These are phyloP conservation scores for Pocillopora grandis DNA, from an alignment of 92 coral and sea anemone genomes.

Conservation along the genomic window DNA sequence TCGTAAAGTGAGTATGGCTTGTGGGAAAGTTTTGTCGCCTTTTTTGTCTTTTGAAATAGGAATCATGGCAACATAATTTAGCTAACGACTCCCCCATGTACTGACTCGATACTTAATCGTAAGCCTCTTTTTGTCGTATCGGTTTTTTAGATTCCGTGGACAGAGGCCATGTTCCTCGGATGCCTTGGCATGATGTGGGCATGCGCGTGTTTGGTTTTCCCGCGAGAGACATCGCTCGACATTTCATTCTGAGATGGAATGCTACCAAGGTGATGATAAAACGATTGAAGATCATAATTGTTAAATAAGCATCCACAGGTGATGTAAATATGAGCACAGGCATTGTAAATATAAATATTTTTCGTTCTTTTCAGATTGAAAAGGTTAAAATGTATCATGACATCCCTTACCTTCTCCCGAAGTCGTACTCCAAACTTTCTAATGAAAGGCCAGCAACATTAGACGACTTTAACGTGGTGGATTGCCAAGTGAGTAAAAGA, in stretches of 20 bases:
- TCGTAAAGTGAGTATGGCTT: too few relatives aligned
- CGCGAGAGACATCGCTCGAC: slow-evolving; percentile 92
- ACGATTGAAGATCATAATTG: not conserved
- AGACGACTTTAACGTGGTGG: slow-evolving; percentile 44
- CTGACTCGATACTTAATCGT: not conserved
- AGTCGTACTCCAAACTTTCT: slow-evolving; percentile 61
- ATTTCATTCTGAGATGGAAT: slow-evolving; percentile 94
- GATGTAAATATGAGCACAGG: too few relatives aligned
- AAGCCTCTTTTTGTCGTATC: not conserved
- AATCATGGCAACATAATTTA: too few relatives aligned
- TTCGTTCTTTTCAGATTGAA: slow-evolving; percentile 51
- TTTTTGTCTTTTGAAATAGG: too few relatives aligned
- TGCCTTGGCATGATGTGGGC: slow-evolving; percentile 99
- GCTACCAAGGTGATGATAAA: slow-evolving; percentile 74
- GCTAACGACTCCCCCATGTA: too few relatives aligned
- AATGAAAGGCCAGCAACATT: slow-evolving; percentile 50
- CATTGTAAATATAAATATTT: too few relatives aligned
- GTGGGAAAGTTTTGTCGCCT: too few relatives aligned
- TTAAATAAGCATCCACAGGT: too few relatives aligned
- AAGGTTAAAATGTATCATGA: slow-evolving; percentile 70
- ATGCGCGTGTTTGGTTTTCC: slow-evolving; percentile 76
- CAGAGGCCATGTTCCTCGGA: slow-evolving; percentile 77
- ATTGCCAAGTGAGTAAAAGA: slow-evolving; percentile 72
- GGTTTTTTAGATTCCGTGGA: slow-evolving; percentile 69
- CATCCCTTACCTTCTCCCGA: slow-evolving; percentile 86